Percentiles rank a stretch among this genome's conserved stretches.
These are phyloP conservation scores for Hydractinia echinata DNA, from an alignment of 30 jellyfish, hydroid and myxozoan species.

Conservation along the genomic window DNA sequence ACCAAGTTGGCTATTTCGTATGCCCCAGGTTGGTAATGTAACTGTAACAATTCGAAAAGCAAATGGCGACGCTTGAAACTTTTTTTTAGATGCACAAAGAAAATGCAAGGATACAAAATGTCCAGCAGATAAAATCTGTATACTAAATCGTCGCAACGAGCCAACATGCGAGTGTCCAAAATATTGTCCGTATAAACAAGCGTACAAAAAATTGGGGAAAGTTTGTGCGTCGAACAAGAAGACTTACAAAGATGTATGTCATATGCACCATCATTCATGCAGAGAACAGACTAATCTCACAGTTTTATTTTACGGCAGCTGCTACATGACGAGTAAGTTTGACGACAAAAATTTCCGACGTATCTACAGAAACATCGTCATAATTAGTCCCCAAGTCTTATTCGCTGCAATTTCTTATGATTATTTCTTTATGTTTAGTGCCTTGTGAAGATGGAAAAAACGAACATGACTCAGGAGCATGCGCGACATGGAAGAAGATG, in stretches of 20 bases:
- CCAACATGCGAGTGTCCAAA: conserved; percentile 29
- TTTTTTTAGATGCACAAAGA: background rate
- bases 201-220: conserved; percentile 13
- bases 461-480: conserved; percentile 28
- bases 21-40: no score
- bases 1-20: no score
- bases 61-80: background rate
- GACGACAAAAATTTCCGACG: background rate
- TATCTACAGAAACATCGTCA: no score
- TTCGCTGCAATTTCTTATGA: background rate
- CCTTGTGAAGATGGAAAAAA: conserved; percentile 29
- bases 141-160: background rate
- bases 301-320: conserved; percentile 25
- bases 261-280: conserved; percentile 28
- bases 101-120: conserved; percentile 16
- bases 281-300: conserved; percentile 17
- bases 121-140: conserved; percentile 22
- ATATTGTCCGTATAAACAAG: conserved; percentile 28
- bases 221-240: conserved; percentile 34
- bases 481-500: conserved; percentile 27
- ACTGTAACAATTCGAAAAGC: no score
- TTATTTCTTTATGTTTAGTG: background rate
- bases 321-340: conserved; percentile 15
- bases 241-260: conserved; percentile 33
- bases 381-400: no score